phyloP scores from a whole-genome alignment of 1,140 invertebrate species.

The Achatina immaculata region DNA sequence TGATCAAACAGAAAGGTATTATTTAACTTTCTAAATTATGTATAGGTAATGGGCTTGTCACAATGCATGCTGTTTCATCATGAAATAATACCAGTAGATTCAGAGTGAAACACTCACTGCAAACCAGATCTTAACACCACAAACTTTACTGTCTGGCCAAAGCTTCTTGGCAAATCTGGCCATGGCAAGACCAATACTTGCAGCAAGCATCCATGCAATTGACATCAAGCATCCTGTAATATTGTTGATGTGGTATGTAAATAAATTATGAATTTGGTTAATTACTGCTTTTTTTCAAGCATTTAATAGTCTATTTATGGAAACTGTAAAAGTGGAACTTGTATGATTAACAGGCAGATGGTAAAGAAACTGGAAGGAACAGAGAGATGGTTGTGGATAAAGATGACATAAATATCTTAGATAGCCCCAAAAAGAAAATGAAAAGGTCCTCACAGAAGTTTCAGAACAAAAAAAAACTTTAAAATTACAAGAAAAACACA shows the following conservation, averaged over 20 bases:
- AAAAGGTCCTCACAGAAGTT: no score
- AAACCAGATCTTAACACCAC: conserved; percentile 55
- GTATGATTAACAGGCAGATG: no score
- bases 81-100: not conserved
- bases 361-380: no score
- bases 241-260: not conserved
- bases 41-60: not conserved
- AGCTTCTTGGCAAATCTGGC: conserved; percentile 48
- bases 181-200: conserved; percentile 51
- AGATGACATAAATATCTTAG: not conserved
- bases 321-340: not conserved
- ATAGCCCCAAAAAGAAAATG: not conserved
- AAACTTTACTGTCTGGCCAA: conserved; percentile 43
- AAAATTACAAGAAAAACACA: not conserved
- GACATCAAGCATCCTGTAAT: conserved; percentile 50
- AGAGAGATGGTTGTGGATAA: not conserved
- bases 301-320: not conserved
- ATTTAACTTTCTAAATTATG: not conserved
- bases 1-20: no score
- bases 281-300: not conserved
- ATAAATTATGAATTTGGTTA: not conserved
- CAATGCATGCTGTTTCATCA: not conserved
- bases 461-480: not conserved
- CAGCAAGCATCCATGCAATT: conserved; percentile 50
- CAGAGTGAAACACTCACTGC: conserved; percentile 13